Conservation (phyloP, 2,113 vertebrate species). For the Centrocercus urophasianus region DNA sequence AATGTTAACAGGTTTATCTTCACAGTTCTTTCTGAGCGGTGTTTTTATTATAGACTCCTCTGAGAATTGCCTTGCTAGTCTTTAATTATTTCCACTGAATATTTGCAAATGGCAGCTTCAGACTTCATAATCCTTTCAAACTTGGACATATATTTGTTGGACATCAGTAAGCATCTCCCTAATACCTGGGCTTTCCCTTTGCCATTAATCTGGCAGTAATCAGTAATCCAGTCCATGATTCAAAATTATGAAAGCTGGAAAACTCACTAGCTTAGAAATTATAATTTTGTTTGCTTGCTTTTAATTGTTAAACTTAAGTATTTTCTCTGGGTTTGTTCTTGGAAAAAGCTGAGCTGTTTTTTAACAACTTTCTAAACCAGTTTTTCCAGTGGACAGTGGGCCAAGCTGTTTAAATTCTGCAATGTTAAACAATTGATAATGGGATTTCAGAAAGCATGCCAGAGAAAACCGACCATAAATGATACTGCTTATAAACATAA, state of each 20-base stretch:
- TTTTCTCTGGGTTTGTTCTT: background rate
- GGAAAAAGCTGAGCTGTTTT: background rate
- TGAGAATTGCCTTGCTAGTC: background rate
- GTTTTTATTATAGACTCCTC: background rate
- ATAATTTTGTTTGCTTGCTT: background rate
- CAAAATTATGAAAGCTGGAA: background rate
- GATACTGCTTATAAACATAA: background rate
- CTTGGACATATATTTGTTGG: background rate
- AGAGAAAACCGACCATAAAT: background rate
- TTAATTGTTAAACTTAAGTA: background rate
- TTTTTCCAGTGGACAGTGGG: background rate
- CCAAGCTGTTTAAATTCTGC: background rate
- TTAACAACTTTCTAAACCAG: background rate
- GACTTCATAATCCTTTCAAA: background rate
- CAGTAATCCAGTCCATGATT: background rate
- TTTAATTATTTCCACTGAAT: slow-evolving; percentile 26
- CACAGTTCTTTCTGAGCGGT: background rate
- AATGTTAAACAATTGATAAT: background rate
- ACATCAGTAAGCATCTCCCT: background rate
- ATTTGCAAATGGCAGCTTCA: slow-evolving; percentile 4
- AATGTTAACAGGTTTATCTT: background rate
- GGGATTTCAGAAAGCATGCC: background rate
- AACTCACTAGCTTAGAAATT: background rate
- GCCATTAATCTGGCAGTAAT: background rate
- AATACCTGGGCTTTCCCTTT: background rate